phyloP scores from a whole-genome alignment of 2,888 invertebrate genomes.

The Drosophila anceps region DNA sequence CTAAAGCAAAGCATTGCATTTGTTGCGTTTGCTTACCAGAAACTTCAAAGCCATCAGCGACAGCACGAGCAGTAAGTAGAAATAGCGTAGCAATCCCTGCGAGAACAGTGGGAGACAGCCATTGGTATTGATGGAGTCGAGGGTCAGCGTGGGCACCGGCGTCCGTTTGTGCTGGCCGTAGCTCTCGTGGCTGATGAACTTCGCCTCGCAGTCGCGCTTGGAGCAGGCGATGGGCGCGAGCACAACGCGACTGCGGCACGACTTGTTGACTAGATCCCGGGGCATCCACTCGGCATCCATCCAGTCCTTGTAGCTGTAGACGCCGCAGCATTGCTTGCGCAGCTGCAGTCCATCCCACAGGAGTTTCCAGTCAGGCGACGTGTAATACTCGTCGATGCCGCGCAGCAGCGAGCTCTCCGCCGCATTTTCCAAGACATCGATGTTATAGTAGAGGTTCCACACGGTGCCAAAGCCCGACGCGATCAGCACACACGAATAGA shows the following conservation, averaged over 20 bases:
- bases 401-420: constrained; percentile 72
- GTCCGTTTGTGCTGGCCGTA: constrained; percentile 6
- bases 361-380: constrained; percentile 83
- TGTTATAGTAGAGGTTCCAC: constrained; percentile 68
- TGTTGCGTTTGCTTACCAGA: constrained; percentile 56
- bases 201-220: constrained; percentile 56
- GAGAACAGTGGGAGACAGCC: constrained; percentile 74
- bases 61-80: constrained; percentile 65
- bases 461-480: constrained; percentile 72
- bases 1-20: neutral
- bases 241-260: constrained; percentile 17
- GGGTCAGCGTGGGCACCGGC: constrained; percentile 56
- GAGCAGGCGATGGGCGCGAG: constrained; percentile 82
- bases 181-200: constrained; percentile 36
- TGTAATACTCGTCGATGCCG: constrained; percentile 83
- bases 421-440: constrained; percentile 58
- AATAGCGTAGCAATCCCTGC: constrained; percentile 47
- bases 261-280: constrained; percentile 3
- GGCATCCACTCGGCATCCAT: constrained; percentile 82
- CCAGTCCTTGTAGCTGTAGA: constrained; percentile 83
- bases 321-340: constrained; percentile 83
- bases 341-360: constrained; percentile 84
- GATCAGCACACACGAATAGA: constrained; percentile 74
- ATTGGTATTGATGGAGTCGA: constrained; percentile 69
- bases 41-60: constrained; percentile 61